Conservation (phyloP, 2,888 invertebrate species). For the Drosophila flavopinicola region DNA sequence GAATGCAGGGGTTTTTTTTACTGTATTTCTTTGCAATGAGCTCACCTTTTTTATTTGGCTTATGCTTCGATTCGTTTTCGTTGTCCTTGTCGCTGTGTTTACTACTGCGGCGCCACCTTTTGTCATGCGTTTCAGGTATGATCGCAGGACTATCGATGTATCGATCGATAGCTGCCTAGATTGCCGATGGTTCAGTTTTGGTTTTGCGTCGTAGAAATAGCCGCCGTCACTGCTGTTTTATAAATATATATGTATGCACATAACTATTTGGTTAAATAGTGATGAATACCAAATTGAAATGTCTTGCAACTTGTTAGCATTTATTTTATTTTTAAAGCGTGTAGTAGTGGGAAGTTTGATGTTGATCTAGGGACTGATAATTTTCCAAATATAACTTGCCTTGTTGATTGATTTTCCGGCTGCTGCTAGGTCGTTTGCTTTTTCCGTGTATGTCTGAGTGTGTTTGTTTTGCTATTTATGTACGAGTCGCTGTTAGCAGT, state of each 20-base stretch:
- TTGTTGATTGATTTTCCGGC: slow-evolving; percentile 41
- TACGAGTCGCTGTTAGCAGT: slow-evolving; percentile 13
- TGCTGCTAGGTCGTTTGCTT: slow-evolving; percentile 22
- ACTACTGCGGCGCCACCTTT: slow-evolving; percentile 34
- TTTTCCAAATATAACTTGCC: slow-evolving; percentile 35
- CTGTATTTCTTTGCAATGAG: slow-evolving; percentile 5
- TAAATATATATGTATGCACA: slow-evolving; percentile 26
- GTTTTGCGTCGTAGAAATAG: slow-evolving; percentile 56
- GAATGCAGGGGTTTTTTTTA: not conserved
- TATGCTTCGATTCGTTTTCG: slow-evolving; percentile 2
- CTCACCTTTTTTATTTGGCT: slow-evolving; percentile 37
- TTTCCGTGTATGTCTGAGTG: slow-evolving; percentile 1
- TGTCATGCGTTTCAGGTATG: slow-evolving; percentile 35
- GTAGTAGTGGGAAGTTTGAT: slow-evolving; percentile 21
- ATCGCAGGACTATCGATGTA: slow-evolving; percentile 39
- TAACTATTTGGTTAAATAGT: slow-evolving; percentile 18
- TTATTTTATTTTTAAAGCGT: slow-evolving; percentile 22
- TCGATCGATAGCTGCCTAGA: slow-evolving; percentile 21
- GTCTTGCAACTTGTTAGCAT: slow-evolving; percentile 4
- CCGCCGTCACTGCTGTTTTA: slow-evolving; percentile 27
- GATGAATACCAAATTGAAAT: slow-evolving; percentile 21
- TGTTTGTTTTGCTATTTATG: slow-evolving; percentile 13
- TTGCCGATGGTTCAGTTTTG: slow-evolving; percentile 22
- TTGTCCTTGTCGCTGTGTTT: slow-evolving; percentile 33
- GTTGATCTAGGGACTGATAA: slow-evolving; percentile 35